A percentile compares a stretch with the other conserved stretches of the same genome.
phyloP scores from a whole-genome alignment of 1,140 invertebrate species.

The Mercenaria mercenaria region DNA sequence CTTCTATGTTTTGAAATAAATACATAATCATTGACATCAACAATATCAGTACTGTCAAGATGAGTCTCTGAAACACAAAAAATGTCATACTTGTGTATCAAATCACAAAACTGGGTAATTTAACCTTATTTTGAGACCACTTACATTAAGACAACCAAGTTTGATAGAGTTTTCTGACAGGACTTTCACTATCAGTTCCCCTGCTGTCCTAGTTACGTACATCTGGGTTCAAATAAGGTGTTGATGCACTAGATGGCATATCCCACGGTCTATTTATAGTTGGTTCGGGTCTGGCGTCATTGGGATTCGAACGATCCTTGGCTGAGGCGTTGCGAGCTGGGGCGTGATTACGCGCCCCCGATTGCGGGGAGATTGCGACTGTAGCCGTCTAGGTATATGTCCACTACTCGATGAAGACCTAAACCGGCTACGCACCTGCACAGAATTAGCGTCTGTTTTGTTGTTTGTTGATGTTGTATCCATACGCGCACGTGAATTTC shows the following conservation, averaged over 20 bases:
- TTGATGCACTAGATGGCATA: background rate
- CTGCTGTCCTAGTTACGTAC: background rate
- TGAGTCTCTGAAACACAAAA: constrained; percentile 48
- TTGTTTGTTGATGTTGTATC: background rate
- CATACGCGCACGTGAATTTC: background rate
- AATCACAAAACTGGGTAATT: constrained; percentile 31
- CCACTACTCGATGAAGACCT: background rate
- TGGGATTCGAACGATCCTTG: background rate
- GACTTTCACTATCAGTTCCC: background rate
- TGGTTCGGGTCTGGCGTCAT: background rate
- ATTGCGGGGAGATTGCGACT: background rate
- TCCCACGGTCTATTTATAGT: background rate
- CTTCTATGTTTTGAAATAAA: constrained; percentile 35
- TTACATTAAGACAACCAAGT: constrained; percentile 17
- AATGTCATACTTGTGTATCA: constrained; percentile 9
- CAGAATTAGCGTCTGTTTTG: background rate
- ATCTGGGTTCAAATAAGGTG: background rate
- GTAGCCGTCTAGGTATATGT: background rate
- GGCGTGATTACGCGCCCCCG: background rate
- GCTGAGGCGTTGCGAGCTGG: background rate
- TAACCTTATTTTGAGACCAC: constrained; percentile 6
- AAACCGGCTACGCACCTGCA: background rate
- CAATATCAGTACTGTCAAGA: constrained; percentile 5
- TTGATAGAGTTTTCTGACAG: background rate
- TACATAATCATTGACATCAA: background rate